Percentiles rank a stretch among this genome's conserved stretches.
Conservation (phyloP, 2,113 vertebrate species). For the Pachypanchax playfairii region DNA sequence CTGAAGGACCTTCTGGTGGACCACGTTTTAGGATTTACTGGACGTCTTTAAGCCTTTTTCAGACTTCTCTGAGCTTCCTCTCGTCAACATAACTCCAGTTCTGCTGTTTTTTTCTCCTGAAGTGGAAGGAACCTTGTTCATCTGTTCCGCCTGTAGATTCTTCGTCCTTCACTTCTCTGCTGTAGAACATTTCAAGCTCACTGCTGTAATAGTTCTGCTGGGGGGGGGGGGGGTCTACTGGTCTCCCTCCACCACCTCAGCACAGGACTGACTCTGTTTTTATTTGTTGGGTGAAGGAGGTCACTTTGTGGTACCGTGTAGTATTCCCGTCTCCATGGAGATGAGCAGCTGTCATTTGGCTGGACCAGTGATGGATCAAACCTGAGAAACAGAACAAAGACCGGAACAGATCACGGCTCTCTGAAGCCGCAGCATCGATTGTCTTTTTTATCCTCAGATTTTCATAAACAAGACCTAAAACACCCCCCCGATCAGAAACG, state of each 20-base stretch:
- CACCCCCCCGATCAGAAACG: background rate
- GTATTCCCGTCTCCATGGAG: constrained; percentile 10
- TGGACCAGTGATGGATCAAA: constrained; percentile 74
- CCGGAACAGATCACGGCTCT: background rate
- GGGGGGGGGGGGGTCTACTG: background rate
- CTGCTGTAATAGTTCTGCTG: constrained; percentile 22
- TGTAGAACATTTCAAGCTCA: constrained; percentile 25
- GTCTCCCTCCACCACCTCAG: background rate
- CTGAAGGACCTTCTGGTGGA: background rate
- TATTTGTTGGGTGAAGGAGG: too few relatives aligned
- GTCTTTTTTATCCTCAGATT: background rate
- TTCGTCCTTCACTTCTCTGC: background rate
- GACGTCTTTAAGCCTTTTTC: constrained; percentile 45
- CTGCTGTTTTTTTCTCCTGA: constrained; percentile 43
- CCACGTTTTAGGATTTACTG: background rate
- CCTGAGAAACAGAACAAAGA: background rate
- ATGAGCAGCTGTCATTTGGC: constrained; percentile 73
- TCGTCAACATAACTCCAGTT: constrained; percentile 26
- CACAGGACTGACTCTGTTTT: too few relatives aligned
- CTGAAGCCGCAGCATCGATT: background rate
- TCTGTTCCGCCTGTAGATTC: constrained; percentile 1
- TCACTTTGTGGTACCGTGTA: too few relatives aligned
- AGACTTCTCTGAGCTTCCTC: constrained; percentile 55
- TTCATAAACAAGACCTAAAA: background rate
- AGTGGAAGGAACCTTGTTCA: constrained; percentile 49